phyloP scores from a whole-genome alignment of 1,140 invertebrate species.

The Atta cephalotes region DNA sequence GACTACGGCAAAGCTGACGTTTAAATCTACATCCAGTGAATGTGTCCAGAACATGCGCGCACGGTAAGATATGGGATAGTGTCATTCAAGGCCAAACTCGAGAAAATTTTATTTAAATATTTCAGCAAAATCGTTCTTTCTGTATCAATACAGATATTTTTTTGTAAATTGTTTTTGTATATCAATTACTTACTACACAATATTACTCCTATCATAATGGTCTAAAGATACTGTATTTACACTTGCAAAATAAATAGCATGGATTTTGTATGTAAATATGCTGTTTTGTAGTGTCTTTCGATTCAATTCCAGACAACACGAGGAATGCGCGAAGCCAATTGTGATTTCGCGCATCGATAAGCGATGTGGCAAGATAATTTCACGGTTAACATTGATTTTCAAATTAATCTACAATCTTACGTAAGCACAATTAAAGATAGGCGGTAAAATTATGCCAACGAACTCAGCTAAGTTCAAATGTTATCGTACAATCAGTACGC shows the following conservation, averaged over 20 bases:
- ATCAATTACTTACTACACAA: too few relatives aligned
- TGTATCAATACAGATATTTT: too few relatives aligned
- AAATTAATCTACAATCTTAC: conserved; percentile 53
- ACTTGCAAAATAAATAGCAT: neutral
- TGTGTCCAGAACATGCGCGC: conserved; percentile 16
- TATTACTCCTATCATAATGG: too few relatives aligned
- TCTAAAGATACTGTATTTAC: neutral
- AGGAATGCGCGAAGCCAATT: conserved; percentile 9
- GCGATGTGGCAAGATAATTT: neutral
- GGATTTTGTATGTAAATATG: conserved; percentile 9
- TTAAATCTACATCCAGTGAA: conserved; percentile 17
- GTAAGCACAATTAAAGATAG: conserved; percentile 58
- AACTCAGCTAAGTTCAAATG: conserved; percentile 60
- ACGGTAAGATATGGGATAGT: neutral
- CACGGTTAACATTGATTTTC: conserved; percentile 12
- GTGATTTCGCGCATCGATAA: conserved; percentile 20
- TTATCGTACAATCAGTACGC: conserved; percentile 37
- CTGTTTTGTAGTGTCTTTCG: neutral
- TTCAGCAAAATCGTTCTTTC: too few relatives aligned
- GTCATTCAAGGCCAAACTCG: neutral
- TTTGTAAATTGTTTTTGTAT: too few relatives aligned
- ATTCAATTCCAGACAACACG: neutral
- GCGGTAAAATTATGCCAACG: conserved; percentile 61
- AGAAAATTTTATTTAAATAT: neutral
- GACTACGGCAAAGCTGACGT: neutral